Evolutionary conservation across 53 echinoderm and acorn worm genomes (phyloP), one percentile per base, ranked within the genome.

Genomic region (Apostichopus leukothele): DNA sequence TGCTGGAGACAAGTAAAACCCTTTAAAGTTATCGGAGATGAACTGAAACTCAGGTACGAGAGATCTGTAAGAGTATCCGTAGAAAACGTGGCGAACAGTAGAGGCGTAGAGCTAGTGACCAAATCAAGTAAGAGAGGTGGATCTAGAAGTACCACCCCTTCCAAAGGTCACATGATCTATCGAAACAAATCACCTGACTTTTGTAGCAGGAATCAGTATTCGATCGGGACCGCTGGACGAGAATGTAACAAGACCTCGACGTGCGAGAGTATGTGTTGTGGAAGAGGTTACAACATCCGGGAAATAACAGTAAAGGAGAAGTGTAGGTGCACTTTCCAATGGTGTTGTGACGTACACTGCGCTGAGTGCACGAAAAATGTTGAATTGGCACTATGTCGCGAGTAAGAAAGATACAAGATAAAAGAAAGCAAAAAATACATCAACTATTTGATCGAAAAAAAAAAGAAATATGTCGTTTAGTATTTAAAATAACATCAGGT

Each of bases 281-380:
- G 99, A 52, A 90, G 99, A 83, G 99, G 99, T 26, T 99, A 99
- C 73, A 96, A 99, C 76, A 96, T 96, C 52, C 87, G 91, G 21
- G 93, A 89, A 54, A 89, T 90, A 55, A 92, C 92, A 50, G 93
- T 96, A 10, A 91, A 89, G 39, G 88, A 88, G 75, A 88, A 90
- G 75, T 96, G 99, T n/a, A 88, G 91, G 52, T 99, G 99, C 77
- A 87, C 89, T 52, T 94, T 99, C 67, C 84, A 92, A 22, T 99
- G 96, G 99, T 96, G 96, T 67, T 99, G 99, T 89, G 88, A 93
- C 39, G 99, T 99, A 75, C 90, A 92, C 5, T 99, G 99, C 83
- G 90, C 90, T 8, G 85, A 89, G 22, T 99, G 99, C 16, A 90
- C 93, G 26, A 88, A 84, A 60, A 78, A 92, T 50, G 93, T 95